Evolutionary conservation across 2,113 vertebrate genomes (phyloP), one percentile per base, ranked within the genome.

Genomic region (Epinephelus cyanopodus): DNA sequence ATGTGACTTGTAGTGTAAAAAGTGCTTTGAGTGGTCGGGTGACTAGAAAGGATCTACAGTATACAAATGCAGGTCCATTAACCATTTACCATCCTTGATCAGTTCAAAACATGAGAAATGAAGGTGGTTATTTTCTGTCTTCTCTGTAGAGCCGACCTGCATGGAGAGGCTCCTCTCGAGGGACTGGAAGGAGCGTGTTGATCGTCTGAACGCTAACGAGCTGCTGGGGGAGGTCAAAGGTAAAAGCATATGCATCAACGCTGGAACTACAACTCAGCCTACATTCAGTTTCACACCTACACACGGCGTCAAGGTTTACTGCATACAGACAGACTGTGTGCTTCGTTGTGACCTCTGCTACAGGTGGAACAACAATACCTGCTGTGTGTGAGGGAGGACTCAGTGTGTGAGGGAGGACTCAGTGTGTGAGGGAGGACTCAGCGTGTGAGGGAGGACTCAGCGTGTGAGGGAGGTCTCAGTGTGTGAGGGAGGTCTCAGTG

Each of bases 171-270:
- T 99, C 77, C 97, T 99, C 79, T 97, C 97, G 79, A 98, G 97
- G 92, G 97, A 99, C 69, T 99, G 97, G 97, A 98, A 98, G 91
- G 97, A 99, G 83, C 98, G 96, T 54, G 97, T 99, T 88, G 97
- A 98, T 93, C 93, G 96, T 84, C 89, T 99, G 84, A 98, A 98
- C 57, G 96, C 97, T 77, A 97, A 94, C 64, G 96, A 98, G 78
- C 95, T 99, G 77, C 96, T 99, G 81, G 97, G 96, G 82, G 97
- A 99, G 88, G 97, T 99, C 88, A 98, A 97, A 99, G 97, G 97
- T 99, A 95, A 85, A 87, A 60, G 39, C 25, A 9, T 33, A 42
- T n/a, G 2, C 2, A 19, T 13, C 6, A 10, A 61, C 17, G 21
- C 12, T 47, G 10, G 19, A 3, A 10, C 48, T 42, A 13, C 63